Evolutionary conservation across 2,797 vertebrate genomes (phyloP), one percentile per base, ranked within the genome.

Genomic region (Kryptolebias ocellatus): DNA sequence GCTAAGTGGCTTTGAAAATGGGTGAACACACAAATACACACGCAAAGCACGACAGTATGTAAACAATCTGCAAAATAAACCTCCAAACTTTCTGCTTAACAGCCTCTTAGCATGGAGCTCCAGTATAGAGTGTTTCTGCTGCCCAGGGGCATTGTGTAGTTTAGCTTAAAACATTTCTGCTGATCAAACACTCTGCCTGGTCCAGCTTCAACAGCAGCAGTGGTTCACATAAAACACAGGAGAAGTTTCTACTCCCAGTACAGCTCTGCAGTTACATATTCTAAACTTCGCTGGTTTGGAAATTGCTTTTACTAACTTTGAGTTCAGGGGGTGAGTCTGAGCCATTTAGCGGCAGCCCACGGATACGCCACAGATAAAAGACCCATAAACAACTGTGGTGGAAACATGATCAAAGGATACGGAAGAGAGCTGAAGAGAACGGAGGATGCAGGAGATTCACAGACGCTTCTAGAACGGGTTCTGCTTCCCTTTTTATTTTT

Each of bases 131-230:
- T 7, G 8, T 72, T 72, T 58, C 27, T 60, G 67, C 60, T 70
- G 62, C 77, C 56, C 49, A 63, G 46, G 51, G 53, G 64, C 60
- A 64, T 37, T 28, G 34, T 79, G 74, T 60, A 74, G 49, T 63
- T 79, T 54, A 79, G 71, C 87, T 84, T 86, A 83, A 83, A 84
- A 87, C 85, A 56, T 14, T 74, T 80, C 77, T 67, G 64, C 79
- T 86, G 80, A 89, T 86, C 84, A 87, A 85, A 83, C 71, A 0
- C 66, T 42, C 45, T 37, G 64, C 83, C 80, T 80, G 64, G 74
- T 79, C 83, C 70, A 42, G 67, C 67, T 50, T n/a, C 73, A 39
- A 50, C 14, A 56, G 28, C 58, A 52, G 59, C 63, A 61, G 62
- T 39, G 67, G 81, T 85, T 87, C 68, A 83, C 64, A 42, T 45